Conservation (phyloP, 2,797 vertebrate species). For the Stomatorhinus walkeri region DNA sequence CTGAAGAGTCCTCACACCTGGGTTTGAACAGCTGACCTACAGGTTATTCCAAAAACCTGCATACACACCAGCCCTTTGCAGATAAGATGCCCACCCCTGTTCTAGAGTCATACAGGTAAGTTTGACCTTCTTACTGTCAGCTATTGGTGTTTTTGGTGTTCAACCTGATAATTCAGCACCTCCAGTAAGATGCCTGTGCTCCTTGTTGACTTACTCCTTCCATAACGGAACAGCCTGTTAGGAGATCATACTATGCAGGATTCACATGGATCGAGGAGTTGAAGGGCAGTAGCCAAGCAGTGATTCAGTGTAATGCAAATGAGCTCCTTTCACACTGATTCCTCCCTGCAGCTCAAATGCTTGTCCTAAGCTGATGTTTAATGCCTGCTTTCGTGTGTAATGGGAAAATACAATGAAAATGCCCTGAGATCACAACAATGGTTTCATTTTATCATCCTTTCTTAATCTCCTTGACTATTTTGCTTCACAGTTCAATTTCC, state of each 20-base stretch:
- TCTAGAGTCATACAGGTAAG: background rate
- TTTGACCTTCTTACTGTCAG: background rate
- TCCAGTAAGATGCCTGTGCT: conserved; percentile 21
- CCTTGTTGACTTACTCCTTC: background rate
- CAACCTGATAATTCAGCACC: conserved; percentile 19
- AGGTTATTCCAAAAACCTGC: no score
- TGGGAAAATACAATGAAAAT: background rate
- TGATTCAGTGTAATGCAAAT: conserved; percentile 7
- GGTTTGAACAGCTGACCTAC: no score
- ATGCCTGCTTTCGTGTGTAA: background rate
- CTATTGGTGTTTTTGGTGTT: conserved; percentile 17
- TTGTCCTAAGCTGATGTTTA: background rate
- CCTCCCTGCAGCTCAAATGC: background rate
- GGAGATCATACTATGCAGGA: background rate
- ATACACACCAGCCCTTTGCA: no score
- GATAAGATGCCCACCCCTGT: no score
- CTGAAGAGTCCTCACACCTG: no score
- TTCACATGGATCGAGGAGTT: conserved; percentile 8
- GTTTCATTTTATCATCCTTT: background rate
- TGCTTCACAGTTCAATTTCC: background rate
- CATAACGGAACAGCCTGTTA: background rate
- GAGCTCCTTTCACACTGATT: background rate
- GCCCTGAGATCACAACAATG: background rate
- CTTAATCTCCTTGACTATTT: background rate
- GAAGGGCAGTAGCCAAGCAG: background rate